Conservation (phyloP, 2,797 vertebrate genomes). For the Spinus olivaceus region DNA sequence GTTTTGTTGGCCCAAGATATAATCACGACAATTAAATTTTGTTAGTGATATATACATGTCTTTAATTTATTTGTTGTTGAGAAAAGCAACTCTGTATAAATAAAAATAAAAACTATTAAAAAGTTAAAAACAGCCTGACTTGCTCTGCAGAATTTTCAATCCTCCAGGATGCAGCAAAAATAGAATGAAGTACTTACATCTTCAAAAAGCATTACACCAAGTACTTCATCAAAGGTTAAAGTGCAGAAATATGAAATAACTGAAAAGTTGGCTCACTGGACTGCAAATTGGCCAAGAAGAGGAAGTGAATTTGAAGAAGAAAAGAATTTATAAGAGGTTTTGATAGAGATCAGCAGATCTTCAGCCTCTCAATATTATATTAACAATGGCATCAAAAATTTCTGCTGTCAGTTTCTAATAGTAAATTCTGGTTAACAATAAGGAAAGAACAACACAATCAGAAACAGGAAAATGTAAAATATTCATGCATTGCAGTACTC, state of each 20-base stretch:
- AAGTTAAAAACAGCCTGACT: neutral
- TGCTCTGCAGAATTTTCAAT: neutral
- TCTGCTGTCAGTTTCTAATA: neutral
- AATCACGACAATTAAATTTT: neutral
- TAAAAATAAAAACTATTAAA: neutral
- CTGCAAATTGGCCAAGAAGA: neutral
- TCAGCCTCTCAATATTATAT: neutral
- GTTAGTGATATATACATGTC: neutral
- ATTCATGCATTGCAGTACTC: slow-evolving; percentile 27
- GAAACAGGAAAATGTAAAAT: slow-evolving; percentile 10
- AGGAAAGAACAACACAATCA: neutral
- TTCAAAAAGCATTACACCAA: slow-evolving; percentile 36
- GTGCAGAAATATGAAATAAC: neutral
- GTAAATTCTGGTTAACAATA: neutral
- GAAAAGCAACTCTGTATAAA: neutral
- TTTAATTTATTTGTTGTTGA: neutral
- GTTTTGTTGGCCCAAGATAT: neutral
- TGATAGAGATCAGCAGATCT: neutral
- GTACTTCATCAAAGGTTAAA: slow-evolving; percentile 25
- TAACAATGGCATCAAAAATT: neutral
- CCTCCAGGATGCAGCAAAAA: neutral
- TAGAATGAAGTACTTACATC: neutral
- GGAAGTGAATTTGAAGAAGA: neutral
- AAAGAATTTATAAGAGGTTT: neutral
- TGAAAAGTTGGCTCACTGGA: slow-evolving; percentile 2